Base-by-base conservation (phyloP, 2,888 invertebrate genomes). In the Calephelis perditalis region DNA sequence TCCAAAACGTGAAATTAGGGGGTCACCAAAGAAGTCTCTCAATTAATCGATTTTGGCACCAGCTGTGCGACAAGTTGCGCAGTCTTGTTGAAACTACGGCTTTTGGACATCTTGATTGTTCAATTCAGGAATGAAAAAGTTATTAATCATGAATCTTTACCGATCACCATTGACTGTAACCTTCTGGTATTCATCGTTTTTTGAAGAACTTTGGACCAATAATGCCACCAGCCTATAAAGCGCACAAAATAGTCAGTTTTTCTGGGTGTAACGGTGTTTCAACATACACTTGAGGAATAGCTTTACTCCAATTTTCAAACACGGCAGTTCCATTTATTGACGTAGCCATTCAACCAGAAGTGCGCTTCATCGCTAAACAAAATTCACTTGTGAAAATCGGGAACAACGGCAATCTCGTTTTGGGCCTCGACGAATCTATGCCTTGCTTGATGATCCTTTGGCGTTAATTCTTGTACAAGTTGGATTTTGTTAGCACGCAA, bases 281-380 rank as follows among this genome's bases (percentile, higher is more conserved):
- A 5, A 45, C 45, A 43, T 43, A 43, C 43, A 2, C 43, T 43
- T 43, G 43, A 43, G 43, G 43, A 43, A 8, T 43, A 43, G 43
- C 43, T 43, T 43, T 9, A 43, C 43, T 43, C 43, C 43, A 43
- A 43, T 15, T 62, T 60, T 66, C 63, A 67, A 58, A 64, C 63
- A 9, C 62, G 60, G 49, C 56, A 64, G 56, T 64, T 67, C 69
- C 77, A 71, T 63, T 71, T 71, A 70, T 77, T 81, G 73, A 74
- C 78, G 71, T 67, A 78, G 67, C 73, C 74, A 66, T 71, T 66
- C 45, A 76, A 68, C 44, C 69, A 67, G 62, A 76, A 77, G 59
- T 72, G 68, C 45, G 70, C 68, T 62, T 71, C 71, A 67, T 72
- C 71, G 61, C 63, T 66, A 61, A 67, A 66, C 64, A 15, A 15